Evolutionary conservation across 92 coral and sea anemone genomes (phyloP).

Genomic region (Phenganax subtilis): DNA sequence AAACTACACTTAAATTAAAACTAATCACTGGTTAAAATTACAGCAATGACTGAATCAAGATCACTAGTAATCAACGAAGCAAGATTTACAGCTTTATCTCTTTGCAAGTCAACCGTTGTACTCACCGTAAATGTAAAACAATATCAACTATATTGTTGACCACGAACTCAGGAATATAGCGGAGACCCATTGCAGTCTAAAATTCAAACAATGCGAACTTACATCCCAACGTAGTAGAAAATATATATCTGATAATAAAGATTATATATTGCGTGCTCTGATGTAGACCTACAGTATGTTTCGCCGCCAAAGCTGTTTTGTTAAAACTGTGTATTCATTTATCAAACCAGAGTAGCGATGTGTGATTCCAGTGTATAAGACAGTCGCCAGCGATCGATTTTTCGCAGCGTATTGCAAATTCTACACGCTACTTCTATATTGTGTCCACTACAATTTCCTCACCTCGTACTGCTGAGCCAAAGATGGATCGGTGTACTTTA

Average conservation of each 20-base stretch:
- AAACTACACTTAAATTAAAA: too few species aligned
- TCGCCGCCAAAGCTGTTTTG: not conserved
- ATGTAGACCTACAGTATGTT: not conserved
- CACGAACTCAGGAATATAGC: conserved; percentile 82
- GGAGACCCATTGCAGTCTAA: conserved; percentile 76
- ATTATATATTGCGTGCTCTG: too few species aligned
- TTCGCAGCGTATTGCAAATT: too few species aligned
- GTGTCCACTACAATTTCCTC: not conserved
- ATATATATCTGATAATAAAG: too few species aligned
- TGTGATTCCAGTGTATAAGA: too few species aligned
- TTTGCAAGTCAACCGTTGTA: not conserved
- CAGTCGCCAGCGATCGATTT: not conserved
- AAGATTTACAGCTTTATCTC: too few species aligned
- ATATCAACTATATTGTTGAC: conserved; percentile 91
- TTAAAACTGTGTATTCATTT: not conserved
- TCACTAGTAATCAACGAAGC: too few species aligned
- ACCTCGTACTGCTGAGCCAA: conserved; percentile 34
- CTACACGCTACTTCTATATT: too few species aligned
- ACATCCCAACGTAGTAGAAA: too few species aligned
- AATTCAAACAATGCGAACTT: not conserved
- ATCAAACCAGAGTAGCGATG: too few species aligned
- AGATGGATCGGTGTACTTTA: conserved; percentile 42
- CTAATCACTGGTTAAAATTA: not conserved
- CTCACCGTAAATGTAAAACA: conserved; percentile 78
- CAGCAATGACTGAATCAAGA: not conserved